A percentile compares a stretch with the other conserved stretches of the same genome.
Conservation (phyloP, 1,140 invertebrate species). For the Trigoniulus corallinus region DNA sequence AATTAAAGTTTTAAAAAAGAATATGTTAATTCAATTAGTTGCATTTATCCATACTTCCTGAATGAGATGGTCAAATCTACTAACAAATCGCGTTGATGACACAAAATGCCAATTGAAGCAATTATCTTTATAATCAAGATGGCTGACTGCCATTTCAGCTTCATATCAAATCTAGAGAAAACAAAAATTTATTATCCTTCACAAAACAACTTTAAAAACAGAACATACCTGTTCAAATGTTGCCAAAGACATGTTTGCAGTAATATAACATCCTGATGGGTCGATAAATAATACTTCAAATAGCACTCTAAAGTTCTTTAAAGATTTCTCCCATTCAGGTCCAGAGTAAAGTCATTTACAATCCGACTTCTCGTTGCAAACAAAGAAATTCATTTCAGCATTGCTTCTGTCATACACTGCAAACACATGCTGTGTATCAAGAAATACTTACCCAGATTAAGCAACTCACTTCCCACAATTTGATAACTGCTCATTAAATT, state of each 20-base stretch:
- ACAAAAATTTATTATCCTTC: neutral
- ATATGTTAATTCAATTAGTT: neutral
- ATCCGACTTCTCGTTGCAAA: too few relatives aligned
- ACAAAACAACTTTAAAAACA: neutral
- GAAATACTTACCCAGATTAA: constrained; percentile 34
- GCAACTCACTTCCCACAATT: constrained; percentile 65
- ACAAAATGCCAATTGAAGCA: constrained; percentile 67
- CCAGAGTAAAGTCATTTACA: too few relatives aligned
- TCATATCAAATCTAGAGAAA: constrained; percentile 40
- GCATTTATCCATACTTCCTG: constrained; percentile 33
- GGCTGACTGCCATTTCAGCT: constrained; percentile 46
- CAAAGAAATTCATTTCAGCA: too few relatives aligned
- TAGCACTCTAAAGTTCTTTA: constrained; percentile 38
- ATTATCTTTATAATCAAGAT: constrained; percentile 50
- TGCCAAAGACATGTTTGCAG: constrained; percentile 38
- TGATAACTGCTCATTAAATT: constrained; percentile 79
- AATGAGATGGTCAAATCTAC: constrained; percentile 61
- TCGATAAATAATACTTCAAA: constrained; percentile 74
- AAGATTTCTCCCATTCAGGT: too few relatives aligned
- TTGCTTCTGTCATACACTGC: too few relatives aligned
- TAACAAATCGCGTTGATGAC: constrained; percentile 45
- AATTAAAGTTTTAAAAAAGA: neutral
- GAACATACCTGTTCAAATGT: constrained; percentile 26
- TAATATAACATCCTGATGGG: constrained; percentile 53
- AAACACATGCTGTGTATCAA: too few relatives aligned